Base-by-base conservation (phyloP, 1,140 invertebrate genomes). In the Papilio machaon region DNA sequence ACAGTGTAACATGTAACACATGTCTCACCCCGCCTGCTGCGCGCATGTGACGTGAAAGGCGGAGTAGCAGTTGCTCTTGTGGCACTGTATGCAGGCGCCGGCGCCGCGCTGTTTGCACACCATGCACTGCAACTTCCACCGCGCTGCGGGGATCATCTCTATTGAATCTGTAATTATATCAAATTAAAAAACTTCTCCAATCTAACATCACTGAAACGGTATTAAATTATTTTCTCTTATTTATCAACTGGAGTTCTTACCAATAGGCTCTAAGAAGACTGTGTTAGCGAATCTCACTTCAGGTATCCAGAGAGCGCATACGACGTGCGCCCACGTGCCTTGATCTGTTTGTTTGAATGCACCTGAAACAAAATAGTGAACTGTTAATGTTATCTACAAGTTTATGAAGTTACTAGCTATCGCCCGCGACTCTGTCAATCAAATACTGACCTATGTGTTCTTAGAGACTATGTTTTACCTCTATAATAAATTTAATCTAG, bases 31-130 rank as follows among this genome's bases (percentile, higher is more conserved):
- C 74, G 99, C 98, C 92, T 99, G 98, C 92, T 99, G 99, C 0
- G 99, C 99, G 95, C 99, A 99, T 0, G 99, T 99, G 0, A 99
- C 99, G 94, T 99, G 99, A 95, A 99, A 99, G 8, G 99, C 99
- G 78, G 98, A 97, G 89, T 99, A 99, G 92, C 99, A 99, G 91
- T 98, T 99, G 82, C 96, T 97, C 88, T 98, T 98, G 90, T 99
- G 98, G 93, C 99, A 99, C 94, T 99, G 99, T 84, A 99, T 99
- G 89, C 99, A 99, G 2, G 99, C 99, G 0, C 99, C 99, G 0
- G 97, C 97, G 67, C 97, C 97, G 83, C 98, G 96, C 90, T 99
- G 97, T 92, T 99, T 99, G 93, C 99, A 99, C 77, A 99, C 98
- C 89, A 98, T 99, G 90, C 99, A 99, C 2, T 97, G 97, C 1